Percentiles rank a stretch among this genome's conserved stretches.
These are phyloP conservation scores for Choreutis nemorana DNA, from an alignment of 2,888 invertebrate genomes.

Conservation along the genomic window DNA sequence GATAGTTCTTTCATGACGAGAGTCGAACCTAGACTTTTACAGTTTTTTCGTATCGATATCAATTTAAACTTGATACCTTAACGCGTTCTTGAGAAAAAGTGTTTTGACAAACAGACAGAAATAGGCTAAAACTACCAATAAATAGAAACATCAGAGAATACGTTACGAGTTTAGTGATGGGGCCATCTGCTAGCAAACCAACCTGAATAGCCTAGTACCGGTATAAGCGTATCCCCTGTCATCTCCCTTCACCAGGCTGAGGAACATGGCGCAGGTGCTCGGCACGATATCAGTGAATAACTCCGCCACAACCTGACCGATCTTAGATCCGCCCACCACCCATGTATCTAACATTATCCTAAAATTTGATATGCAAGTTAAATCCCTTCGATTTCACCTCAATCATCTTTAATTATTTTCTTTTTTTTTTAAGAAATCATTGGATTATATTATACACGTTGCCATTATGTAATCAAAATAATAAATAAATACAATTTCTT, in stretches of 20 bases:
- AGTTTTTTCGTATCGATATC: neutral
- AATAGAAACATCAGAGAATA: no score
- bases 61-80: no score
- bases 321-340: constrained; percentile 47
- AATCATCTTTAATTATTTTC: neutral
- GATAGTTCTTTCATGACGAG: neutral
- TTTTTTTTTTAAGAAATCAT: neutral
- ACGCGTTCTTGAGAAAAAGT: no score
- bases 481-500: neutral
- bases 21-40: neutral
- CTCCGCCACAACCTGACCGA: constrained; percentile 41
- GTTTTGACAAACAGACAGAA: no score
- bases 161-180: no score
- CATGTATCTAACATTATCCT: constrained; percentile 46
- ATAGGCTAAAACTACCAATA: no score
- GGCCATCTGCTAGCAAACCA: constrained; percentile 1
- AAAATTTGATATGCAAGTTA: constrained; percentile 3
- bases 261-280: constrained; percentile 39
- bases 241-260: constrained; percentile 38
- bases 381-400: neutral
- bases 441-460: neutral
- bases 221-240: constrained; percentile 35
- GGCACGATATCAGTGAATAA: constrained; percentile 47
- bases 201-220: constrained; percentile 50
- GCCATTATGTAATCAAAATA: neutral